Evolutionary conservation across 2,888 invertebrate species (phyloP).

Genomic region (Acanthococcus lagerstroemiae): DNA sequence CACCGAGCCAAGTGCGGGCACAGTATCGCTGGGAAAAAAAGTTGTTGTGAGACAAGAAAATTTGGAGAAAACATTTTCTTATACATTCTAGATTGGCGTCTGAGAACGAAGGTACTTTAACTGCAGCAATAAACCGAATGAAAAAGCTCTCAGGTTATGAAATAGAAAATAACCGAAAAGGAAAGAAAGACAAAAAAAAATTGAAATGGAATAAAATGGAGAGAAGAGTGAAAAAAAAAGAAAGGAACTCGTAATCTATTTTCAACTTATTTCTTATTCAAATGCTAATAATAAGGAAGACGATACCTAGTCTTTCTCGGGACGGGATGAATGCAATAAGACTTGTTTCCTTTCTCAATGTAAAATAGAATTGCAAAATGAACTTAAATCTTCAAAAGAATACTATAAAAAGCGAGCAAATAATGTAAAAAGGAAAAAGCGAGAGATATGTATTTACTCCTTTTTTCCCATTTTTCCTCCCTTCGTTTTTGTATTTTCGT

Average conservation of each 20-base stretch:
- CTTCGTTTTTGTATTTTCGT: not conserved
- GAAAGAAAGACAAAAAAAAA: conserved; percentile 25
- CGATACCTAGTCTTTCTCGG: conserved; percentile 15
- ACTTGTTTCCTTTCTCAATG: conserved; percentile 22
- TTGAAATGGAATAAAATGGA: conserved; percentile 15
- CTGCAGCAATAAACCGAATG: too few relatives aligned
- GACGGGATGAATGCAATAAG: conserved; percentile 20
- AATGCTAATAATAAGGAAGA: conserved; percentile 36
- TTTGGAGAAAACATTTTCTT: too few relatives aligned
- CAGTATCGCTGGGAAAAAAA: too few relatives aligned
- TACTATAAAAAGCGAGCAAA: conserved; percentile 25
- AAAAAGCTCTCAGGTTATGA: not conserved
- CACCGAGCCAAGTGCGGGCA: too few relatives aligned
- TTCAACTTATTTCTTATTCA: conserved; percentile 38
- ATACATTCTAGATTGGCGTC: too few relatives aligned
- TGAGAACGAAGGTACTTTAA: too few relatives aligned
- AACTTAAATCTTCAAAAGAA: conserved; percentile 27
- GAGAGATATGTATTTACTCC: conserved; percentile 25
- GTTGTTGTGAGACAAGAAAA: too few relatives aligned
- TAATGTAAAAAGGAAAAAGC: conserved; percentile 27
- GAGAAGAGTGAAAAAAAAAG: not conserved
- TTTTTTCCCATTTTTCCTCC: not conserved
- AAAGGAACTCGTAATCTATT: conserved; percentile 36
- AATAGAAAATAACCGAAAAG: conserved; percentile 33
- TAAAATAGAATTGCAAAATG: conserved; percentile 27